Percentiles rank a stretch among this genome's conserved stretches.
These are phyloP conservation scores for Kryptopterus vitreolus DNA, from an alignment of 2,797 vertebrate genomes.

Conservation along the genomic window DNA sequence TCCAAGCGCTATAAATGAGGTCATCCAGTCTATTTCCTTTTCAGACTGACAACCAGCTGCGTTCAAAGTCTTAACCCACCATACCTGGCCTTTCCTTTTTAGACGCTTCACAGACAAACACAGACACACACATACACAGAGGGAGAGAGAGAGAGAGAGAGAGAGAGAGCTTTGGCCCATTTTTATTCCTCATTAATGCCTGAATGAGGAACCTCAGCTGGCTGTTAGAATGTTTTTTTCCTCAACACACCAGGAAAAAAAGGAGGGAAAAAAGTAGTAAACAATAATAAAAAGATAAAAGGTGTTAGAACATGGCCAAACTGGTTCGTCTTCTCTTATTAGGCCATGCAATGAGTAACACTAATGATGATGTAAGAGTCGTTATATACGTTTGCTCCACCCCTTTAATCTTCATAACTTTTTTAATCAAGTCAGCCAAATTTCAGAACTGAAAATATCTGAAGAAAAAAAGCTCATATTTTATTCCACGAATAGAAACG, in stretches of 20 bases:
- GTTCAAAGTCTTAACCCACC: slow-evolving; percentile 77
- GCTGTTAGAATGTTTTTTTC: slow-evolving; percentile 55
- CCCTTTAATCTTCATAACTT: not conserved
- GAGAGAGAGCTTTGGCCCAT: slow-evolving; percentile 25
- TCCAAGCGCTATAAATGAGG: slow-evolving; percentile 77
- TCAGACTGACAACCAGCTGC: slow-evolving; percentile 65
- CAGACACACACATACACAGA: slow-evolving; percentile 5
- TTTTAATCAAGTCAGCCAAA: not conserved
- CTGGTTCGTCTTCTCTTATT: not conserved
- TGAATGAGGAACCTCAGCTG: slow-evolving; percentile 60
- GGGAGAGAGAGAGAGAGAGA: too few relatives aligned
- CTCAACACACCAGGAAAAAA: slow-evolving; percentile 42
- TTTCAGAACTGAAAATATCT: not conserved
- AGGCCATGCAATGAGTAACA: not conserved
- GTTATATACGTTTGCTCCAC: not conserved
- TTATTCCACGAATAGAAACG: not conserved
- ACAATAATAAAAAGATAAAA: slow-evolving; percentile 1
- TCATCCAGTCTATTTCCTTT: slow-evolving; percentile 61
- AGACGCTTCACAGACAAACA: not conserved
- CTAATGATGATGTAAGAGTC: not conserved
- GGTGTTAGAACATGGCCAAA: not conserved
- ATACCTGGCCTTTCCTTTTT: slow-evolving; percentile 73
- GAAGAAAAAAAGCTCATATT: not conserved
- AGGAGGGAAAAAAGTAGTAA: slow-evolving; percentile 45
- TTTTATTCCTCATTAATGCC: slow-evolving; percentile 50